A percentile compares a stretch with the other conserved stretches of the same genome.
phyloP scores from a whole-genome alignment of 2,888 invertebrate species.

The Amphipyra berbera region DNA sequence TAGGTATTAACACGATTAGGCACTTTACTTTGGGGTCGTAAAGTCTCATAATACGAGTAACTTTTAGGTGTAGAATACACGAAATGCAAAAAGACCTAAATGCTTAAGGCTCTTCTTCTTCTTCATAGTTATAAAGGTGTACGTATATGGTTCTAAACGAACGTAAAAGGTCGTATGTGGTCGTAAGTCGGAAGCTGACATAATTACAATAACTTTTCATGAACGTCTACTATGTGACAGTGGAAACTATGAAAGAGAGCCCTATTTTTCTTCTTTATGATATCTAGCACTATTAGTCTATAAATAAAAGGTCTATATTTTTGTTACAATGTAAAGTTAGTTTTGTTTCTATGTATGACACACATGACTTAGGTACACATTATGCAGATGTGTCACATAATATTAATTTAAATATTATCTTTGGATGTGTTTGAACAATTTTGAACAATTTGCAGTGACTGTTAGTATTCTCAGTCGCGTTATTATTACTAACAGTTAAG shows the following conservation, averaged over 20 bases:
- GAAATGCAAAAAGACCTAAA: slow-evolving; percentile 6
- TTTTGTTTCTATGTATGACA: not conserved
- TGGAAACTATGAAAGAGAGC: slow-evolving; percentile 58
- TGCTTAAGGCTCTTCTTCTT: not conserved
- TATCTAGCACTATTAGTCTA: slow-evolving; percentile 27
- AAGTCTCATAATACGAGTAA: slow-evolving; percentile 5
- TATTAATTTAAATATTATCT: too few species aligned
- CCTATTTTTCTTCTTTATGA: slow-evolving; percentile 55
- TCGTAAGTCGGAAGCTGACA: slow-evolving; percentile 22
- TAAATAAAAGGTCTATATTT: slow-evolving; percentile 38
- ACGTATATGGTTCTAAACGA: too few species aligned
- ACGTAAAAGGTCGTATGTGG: slow-evolving; percentile 18
- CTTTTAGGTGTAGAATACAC: slow-evolving; percentile 9
- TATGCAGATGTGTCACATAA: not conserved
- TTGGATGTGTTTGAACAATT: too few species aligned
- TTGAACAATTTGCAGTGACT: not conserved
- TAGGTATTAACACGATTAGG: slow-evolving; percentile 46
- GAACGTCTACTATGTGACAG: slow-evolving; percentile 49
- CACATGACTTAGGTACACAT: too few species aligned
- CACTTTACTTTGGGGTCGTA: slow-evolving; percentile 34
- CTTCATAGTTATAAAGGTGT: too few species aligned
- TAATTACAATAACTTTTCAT: slow-evolving; percentile 67
- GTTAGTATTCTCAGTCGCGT: not conserved
- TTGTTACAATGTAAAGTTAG: slow-evolving; percentile 1
- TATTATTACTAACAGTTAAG: too few species aligned